A percentile compares a stretch with the other conserved stretches of the same genome.
These are phyloP conservation scores for Fopius arisanus DNA, from an alignment of 1,140 invertebrate species.

Conservation along the genomic window DNA sequence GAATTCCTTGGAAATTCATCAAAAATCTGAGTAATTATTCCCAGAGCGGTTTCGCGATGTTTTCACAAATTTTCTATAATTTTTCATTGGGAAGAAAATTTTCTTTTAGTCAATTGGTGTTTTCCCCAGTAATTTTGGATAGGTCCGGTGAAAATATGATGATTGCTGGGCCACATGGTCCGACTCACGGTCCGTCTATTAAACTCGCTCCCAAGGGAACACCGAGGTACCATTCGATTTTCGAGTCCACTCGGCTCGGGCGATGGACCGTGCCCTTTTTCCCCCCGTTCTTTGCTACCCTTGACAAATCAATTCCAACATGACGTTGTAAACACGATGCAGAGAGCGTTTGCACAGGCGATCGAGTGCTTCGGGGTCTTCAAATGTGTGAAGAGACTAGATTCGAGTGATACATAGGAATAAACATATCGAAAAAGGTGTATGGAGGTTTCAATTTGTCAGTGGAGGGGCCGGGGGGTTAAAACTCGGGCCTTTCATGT, in stretches of 20 bases:
- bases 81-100: too few species aligned
- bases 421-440: background rate
- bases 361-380: constrained; percentile 1
- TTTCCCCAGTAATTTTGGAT: constrained; percentile 22
- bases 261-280: constrained; percentile 16
- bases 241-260: constrained; percentile 45
- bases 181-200: constrained; percentile 41
- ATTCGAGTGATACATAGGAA: background rate
- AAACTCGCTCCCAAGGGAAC: constrained; percentile 43
- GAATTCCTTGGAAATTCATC: background rate
- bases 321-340: constrained; percentile 57
- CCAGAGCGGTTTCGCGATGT: too few species aligned
- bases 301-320: constrained; percentile 62
- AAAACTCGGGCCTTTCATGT: background rate
- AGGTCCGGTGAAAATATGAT: constrained; percentile 48
- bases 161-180: constrained; percentile 55
- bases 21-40: background rate
- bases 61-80: too few species aligned
- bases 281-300: constrained; percentile 22
- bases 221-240: constrained; percentile 44
- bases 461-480: too few species aligned
- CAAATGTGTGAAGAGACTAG: constrained; percentile 6
- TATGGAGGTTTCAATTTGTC: background rate
- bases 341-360: constrained; percentile 38
- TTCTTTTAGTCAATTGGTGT: background rate